Evolutionary conservation across 2,113 vertebrate species (phyloP), one percentile per base, ranked within the genome.

Genomic region (Cinclus cinclus): DNA sequence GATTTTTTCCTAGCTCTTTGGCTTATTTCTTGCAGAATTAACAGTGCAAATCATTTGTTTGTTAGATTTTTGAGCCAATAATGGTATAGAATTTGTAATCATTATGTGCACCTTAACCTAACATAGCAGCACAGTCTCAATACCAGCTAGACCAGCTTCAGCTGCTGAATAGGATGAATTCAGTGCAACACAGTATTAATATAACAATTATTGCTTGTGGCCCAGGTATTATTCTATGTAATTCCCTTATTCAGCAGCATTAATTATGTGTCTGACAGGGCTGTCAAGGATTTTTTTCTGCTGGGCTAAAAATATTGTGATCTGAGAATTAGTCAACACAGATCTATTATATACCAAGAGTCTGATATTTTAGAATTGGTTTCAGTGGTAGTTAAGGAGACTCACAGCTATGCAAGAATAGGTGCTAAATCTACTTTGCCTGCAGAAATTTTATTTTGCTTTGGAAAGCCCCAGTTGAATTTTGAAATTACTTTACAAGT

Each of bases 401-500:
- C 65, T 41, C 3, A 4, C 41, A 85, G 55, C 39, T 77, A 78
- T 71, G 52, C 41, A 80, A 70, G 56, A 67, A 81, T 59, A 92
- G 47, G 56, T 70, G 56, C 22, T 83, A 96, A 95, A 78, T 52
- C 64, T 89, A 10, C 89, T 89, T 94, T 88, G 68, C 85, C 64
- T 90, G 83, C 28, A 95, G 79, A 93, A 95, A 84, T 60, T 89
- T 44, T 77, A 85, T 95, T 96, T 92, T 91, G 50, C 70, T 85
- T 95, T 94, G 84, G 52, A 90, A 95, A 83, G 60, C 49, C 47
- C 67, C 78, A 77, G 77, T 0, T 87, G 60, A 71, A 73, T 94
- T 91, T 88, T 97, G 70, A 97, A 96, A 95, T 95, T 7, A 92
- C 91, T 65, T 96, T 86, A 93, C 92, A 91, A 90, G 68, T 94